Percentiles rank a stretch among this genome's conserved stretches.
phyloP scores from a whole-genome alignment of 2,888 invertebrate species.

The Caenorhabditis japonica region DNA sequence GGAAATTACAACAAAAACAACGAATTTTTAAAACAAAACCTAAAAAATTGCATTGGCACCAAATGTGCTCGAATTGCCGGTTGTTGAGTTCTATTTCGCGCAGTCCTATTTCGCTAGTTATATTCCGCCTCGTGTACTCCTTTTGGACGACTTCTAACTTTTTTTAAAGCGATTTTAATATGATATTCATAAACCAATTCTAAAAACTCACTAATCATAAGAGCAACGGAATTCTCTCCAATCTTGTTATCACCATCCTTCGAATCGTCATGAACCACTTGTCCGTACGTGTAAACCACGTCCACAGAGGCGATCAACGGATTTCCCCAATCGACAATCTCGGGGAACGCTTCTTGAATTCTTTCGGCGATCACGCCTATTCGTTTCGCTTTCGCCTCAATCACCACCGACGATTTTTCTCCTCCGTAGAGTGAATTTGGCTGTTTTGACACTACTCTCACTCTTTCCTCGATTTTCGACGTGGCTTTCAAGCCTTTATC shows the following conservation, averaged over 20 bases:
- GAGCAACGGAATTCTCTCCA: constrained; percentile 37
- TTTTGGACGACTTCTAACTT: no score
- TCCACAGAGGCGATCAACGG: constrained; percentile 34
- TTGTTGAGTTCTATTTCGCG: no score
- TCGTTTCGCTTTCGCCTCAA: constrained; percentile 33
- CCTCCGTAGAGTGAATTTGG: constrained; percentile 31
- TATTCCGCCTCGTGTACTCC: no score
- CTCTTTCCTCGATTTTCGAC: constrained; percentile 2
- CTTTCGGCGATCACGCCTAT: constrained; percentile 16
- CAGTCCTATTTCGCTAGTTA: no score
- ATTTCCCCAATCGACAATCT: constrained; percentile 51
- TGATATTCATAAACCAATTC: no score
- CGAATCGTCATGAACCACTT: constrained; percentile 44
- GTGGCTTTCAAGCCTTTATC: constrained; percentile 19
- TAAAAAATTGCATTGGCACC: no score
- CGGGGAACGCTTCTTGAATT: constrained; percentile 11
- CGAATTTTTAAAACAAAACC: no score
- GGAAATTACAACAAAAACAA: no score
- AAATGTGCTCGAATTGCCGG: no score
- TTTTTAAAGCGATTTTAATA: no score
- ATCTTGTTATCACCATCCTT: constrained; percentile 40
- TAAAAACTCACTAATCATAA: constrained; percentile 41
- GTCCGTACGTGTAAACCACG: constrained; percentile 51
- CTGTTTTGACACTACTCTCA: constrained; percentile 29
- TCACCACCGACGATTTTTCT: constrained; percentile 44